Base-by-base conservation (phyloP, 2,113 vertebrate genomes). In the Ondatra zibethicus region DNA sequence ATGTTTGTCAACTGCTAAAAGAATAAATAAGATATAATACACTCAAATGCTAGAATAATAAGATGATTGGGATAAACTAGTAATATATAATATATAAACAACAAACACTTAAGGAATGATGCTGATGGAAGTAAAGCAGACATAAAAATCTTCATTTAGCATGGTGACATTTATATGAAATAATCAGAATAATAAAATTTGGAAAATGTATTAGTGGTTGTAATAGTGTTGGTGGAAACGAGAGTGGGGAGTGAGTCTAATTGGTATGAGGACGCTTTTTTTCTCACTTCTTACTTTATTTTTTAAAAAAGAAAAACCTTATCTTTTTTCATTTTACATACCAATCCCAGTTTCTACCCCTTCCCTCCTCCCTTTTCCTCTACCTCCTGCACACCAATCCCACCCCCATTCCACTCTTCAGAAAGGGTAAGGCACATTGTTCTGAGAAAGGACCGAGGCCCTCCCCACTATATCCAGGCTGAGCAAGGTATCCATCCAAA, bases 151-250 rank as follows among this genome's bases (percentile, higher is more conserved):
- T 70, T 19, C 5, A 45, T 78, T 23, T 50, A 88, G 2, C 63
- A 78, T 81, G 42, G 88, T 75, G 94, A 1, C 52, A 70, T 88
- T 73, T 92, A 80, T 76, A 68, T 95, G 16, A 91, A 94, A 89
- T 73, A 8, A 86, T 33, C 16, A 86, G 3, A 92, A 55, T 75
- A 85, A 84, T 75, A 39, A 89, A 84, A 86, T 45, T 63, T 75
- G 12, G 27, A 76, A 84, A 68, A 31, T 66, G 47, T n/a, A 91
- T 61, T 88, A 88, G 73, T 94, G 86, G 1, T 39, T 88, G n/a
- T 72, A 70, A 90, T n/a, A 19, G 5, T 50, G 0, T 45, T 76
- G 1, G 29, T 19, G 6, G 3, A 19, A 36, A 23, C 13, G 7
- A 47, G 52, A 82, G 66, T 27, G 2, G 5, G 5, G 45, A 88